Conservation (phyloP, 2,888 invertebrate species). For the Agrypnus murinus region DNA sequence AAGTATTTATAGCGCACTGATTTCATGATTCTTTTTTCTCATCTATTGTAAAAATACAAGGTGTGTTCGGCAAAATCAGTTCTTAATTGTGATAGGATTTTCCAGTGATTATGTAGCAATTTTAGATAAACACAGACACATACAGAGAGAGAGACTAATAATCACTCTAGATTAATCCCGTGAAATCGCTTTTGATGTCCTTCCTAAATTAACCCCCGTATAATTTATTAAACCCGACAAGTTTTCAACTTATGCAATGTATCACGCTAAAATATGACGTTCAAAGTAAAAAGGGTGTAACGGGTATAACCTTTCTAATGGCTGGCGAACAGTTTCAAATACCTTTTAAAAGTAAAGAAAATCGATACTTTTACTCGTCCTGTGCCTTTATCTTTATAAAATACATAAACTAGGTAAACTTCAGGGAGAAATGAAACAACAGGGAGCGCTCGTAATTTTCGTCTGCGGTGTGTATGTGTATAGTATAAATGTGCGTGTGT, state of each 20-base stretch:
- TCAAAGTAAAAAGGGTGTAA: neutral
- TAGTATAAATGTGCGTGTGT: neutral
- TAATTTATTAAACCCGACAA: neutral
- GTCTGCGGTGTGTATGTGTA: neutral
- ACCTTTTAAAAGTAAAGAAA: constrained; percentile 4
- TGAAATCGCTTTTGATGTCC: neutral
- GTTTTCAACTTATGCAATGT: neutral
- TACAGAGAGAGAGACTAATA: too few species aligned
- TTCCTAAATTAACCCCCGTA: neutral
- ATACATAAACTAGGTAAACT: neutral
- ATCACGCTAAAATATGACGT: neutral
- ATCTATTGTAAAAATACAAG: too few species aligned
- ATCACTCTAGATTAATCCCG: constrained; percentile 1
- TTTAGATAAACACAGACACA: too few species aligned
- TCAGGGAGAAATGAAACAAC: too few species aligned
- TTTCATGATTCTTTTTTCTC: neutral
- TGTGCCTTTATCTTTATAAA: neutral
- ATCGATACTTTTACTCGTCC: constrained; percentile 12
- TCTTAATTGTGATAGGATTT: too few species aligned
- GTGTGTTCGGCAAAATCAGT: too few species aligned
- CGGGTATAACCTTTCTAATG: neutral
- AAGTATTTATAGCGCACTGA: neutral
- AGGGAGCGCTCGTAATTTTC: neutral
- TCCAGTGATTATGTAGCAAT: too few species aligned
- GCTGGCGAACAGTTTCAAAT: neutral